Conservation (phyloP, 1,140 invertebrate genomes). For the Scaptomyza pallida region DNA sequence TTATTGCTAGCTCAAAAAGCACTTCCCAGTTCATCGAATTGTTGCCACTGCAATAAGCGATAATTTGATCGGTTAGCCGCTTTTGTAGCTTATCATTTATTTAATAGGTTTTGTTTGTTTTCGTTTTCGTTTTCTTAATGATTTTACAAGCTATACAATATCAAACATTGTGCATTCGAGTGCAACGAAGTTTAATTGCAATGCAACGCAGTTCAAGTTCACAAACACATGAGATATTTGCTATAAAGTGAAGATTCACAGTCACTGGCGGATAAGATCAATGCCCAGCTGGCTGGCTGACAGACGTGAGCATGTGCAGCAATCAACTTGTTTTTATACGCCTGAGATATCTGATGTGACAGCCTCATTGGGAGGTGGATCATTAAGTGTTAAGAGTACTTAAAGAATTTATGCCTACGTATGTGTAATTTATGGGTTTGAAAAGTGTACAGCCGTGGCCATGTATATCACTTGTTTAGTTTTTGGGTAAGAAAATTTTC, state of each 20-base stretch:
- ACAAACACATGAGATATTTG: slow-evolving; percentile 6
- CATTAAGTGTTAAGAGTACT: neutral
- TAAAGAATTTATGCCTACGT: neutral
- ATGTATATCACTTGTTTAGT: too few relatives aligned
- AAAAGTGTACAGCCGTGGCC: too few relatives aligned
- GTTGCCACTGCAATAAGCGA: neutral
- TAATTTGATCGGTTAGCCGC: slow-evolving; percentile 17
- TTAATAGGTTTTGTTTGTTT: slow-evolving; percentile 14
- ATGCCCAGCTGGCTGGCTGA: neutral
- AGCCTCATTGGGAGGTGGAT: slow-evolving; percentile 13
- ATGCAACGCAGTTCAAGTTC: slow-evolving; percentile 61
- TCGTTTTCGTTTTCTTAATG: slow-evolving; percentile 23
- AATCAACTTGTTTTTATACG: slow-evolving; percentile 13
- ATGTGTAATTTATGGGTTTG: too few relatives aligned
- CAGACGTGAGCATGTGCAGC: slow-evolving; percentile 22
- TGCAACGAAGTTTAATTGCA: slow-evolving; percentile 39
- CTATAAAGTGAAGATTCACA: slow-evolving; percentile 31
- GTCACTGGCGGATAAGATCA: slow-evolving; percentile 15
- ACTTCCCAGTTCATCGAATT: slow-evolving; percentile 38
- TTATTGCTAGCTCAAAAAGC: slow-evolving; percentile 5
- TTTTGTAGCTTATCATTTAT: slow-evolving; percentile 17
- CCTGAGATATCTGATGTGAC: neutral
- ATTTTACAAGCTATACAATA: slow-evolving; percentile 8
- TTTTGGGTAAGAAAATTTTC: too few relatives aligned
- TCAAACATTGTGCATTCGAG: slow-evolving; percentile 53